A percentile compares a stretch with the other conserved stretches of the same genome.
Conservation (phyloP, 2,888 invertebrate genomes). For the Calameuta filiformis region DNA sequence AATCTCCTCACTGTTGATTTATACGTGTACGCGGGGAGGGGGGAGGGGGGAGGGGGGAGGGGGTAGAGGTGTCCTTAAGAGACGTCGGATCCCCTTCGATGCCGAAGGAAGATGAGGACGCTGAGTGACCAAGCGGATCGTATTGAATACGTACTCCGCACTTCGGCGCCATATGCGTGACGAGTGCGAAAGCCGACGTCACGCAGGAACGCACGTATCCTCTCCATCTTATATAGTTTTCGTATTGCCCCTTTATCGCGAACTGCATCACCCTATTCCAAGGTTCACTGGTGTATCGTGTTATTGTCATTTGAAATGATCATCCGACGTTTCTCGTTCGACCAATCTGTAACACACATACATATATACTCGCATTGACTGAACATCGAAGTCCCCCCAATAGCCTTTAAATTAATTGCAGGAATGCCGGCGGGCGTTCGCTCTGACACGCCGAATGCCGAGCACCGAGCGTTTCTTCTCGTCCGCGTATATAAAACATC, state of each 20-base stretch:
- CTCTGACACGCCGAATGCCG: background rate
- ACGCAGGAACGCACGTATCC: slow-evolving; percentile 50
- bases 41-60: background rate
- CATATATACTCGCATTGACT: slow-evolving; percentile 13
- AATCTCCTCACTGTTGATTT: background rate
- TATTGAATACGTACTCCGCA: slow-evolving; percentile 38
- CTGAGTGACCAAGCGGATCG: slow-evolving; percentile 47
- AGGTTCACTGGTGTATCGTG: background rate
- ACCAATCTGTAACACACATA: slow-evolving; percentile 8
- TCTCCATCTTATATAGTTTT: slow-evolving; percentile 12
- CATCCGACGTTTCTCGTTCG: background rate
- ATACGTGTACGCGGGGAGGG: background rate
- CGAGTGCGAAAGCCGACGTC: slow-evolving; percentile 58
- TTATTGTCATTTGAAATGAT: background rate
- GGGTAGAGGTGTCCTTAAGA: background rate
- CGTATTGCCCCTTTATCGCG: slow-evolving; percentile 8
- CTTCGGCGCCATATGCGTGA: slow-evolving; percentile 55
- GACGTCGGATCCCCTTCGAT: background rate
- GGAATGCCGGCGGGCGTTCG: slow-evolving; percentile 42
- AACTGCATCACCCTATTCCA: background rate
- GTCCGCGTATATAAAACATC: background rate
- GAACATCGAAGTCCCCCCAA: slow-evolving; percentile 28
- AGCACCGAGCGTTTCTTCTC: background rate
- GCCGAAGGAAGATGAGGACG: slow-evolving; percentile 1
- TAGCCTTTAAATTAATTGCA: slow-evolving; percentile 53